A percentile compares a stretch with the other conserved stretches of the same genome.
Evolutionary conservation across 2,797 vertebrate species (phyloP).

Genomic region (Pantherophis vulpinus): DNA sequence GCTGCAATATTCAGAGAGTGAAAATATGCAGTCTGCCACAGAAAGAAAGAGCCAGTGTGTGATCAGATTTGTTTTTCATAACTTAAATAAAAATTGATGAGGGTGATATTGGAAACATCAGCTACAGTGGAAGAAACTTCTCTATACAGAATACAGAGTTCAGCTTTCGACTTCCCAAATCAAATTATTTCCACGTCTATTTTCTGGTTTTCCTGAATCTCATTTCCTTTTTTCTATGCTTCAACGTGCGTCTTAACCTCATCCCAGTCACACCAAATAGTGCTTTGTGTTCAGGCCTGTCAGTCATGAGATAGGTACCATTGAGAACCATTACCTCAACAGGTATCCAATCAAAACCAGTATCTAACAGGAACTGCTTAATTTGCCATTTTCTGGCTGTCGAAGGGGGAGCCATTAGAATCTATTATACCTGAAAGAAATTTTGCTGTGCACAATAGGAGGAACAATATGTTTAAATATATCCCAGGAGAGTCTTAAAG

Average conservation of each 20-base stretch:
- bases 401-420: constrained; percentile 45
- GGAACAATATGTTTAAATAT: constrained; percentile 49
- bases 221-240: constrained; percentile 6
- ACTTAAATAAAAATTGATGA: not conserved
- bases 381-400: constrained; percentile 30
- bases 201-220: not conserved
- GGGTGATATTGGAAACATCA: not conserved
- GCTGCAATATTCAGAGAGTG: not conserved
- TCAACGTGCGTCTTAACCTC: constrained; percentile 5
- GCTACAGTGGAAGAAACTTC: not conserved
- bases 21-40: not conserved
- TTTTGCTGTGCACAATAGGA: constrained; percentile 23
- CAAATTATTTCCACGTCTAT: constrained; percentile 6
- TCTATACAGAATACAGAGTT: not conserved
- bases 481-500: constrained; percentile 18
- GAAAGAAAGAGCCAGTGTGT: not conserved
- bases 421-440: constrained; percentile 28
- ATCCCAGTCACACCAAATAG: not conserved
- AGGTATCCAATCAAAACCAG: constrained; percentile 39
- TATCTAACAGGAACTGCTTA: constrained; percentile 31
- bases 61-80: not conserved
- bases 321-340: constrained; percentile 41
- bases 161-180: constrained; percentile 1
- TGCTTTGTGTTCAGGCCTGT: constrained; percentile 36
- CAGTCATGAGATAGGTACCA: constrained; percentile 30